These are phyloP conservation scores for Amphipyra tragopoginis DNA, from an alignment of 2,888 invertebrate species.

Conservation along the genomic window DNA sequence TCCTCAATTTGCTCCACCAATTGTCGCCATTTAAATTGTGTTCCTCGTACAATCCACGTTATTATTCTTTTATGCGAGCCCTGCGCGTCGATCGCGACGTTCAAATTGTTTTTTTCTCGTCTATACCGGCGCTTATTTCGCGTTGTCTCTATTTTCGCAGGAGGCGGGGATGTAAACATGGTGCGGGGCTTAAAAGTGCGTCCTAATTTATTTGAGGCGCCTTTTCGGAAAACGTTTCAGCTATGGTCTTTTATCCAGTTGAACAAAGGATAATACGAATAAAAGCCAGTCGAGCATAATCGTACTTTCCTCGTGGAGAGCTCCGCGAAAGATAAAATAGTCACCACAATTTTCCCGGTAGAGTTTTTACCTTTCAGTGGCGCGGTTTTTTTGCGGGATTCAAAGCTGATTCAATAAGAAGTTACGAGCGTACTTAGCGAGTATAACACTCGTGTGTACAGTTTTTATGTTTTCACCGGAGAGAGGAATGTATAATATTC, in stretches of 20 bases:
- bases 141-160: slow-evolving; percentile 78
- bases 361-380: slow-evolving; percentile 77
- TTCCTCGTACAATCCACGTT: slow-evolving; percentile 79
- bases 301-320: slow-evolving; percentile 76
- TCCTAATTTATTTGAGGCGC: slow-evolving; percentile 82
- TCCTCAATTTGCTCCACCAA: slow-evolving; percentile 74
- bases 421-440: slow-evolving; percentile 76
- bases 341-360: slow-evolving; percentile 79
- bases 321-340: slow-evolving; percentile 79
- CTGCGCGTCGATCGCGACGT: slow-evolving; percentile 59
- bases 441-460: slow-evolving; percentile 55
- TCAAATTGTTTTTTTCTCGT: slow-evolving; percentile 69
- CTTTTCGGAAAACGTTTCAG: slow-evolving; percentile 79
- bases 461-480: slow-evolving; percentile 62
- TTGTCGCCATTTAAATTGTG: slow-evolving; percentile 86
- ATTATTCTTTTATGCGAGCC: slow-evolving; percentile 79
- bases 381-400: slow-evolving; percentile 73
- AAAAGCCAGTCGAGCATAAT: slow-evolving; percentile 84
- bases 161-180: slow-evolving; percentile 77
- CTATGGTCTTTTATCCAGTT: slow-evolving; percentile 82
- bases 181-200: slow-evolving; percentile 77
- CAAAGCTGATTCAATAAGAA: slow-evolving; percentile 82
- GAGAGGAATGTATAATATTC: slow-evolving; percentile 59
- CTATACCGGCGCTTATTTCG: slow-evolving; percentile 71
- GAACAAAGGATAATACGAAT: slow-evolving; percentile 86